Evolutionary conservation across 1,140 invertebrate genomes (phyloP), one percentile per base, ranked within the genome.

Genomic region (Acyrthosiphon pisum): DNA sequence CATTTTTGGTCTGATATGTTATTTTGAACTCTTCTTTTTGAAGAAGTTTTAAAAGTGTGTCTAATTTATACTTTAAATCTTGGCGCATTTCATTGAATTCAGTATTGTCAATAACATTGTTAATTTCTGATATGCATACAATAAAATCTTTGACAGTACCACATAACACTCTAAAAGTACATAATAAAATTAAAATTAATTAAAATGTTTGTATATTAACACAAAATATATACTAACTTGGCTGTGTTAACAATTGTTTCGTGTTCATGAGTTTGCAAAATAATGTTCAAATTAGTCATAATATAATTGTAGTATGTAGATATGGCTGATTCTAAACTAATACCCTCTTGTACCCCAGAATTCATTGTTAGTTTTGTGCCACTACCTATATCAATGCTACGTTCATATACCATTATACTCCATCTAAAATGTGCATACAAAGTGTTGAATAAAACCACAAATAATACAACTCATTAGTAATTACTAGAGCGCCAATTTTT

Each of bases 381-480:
- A 96, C 95, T 94, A 96, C 97, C 30, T 93, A 97, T 95, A 18
- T 97, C 96, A 94, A 98, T 96, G 81, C 96, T 96, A 53, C 97
- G 96, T 95, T 98, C 97, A 94, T 98, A 99, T 6, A 98, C 98
- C 98, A 99, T 98, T 94, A 99, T 98, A 94, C 98, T 98, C 98
- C 98, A 99, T 94, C 97, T 97, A 94, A 89, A 94, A 94, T 30
- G 48, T 76, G 56, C 37, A 91, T 20, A 35, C 6, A 44, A 90
- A 22, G 35, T 84, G 37, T n/a, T 81, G 7, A 93, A 48, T n/a
- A 83, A 81, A 53, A 48, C n/a, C 11, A 68, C 60, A n/a, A 14
- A 68, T 68, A 4, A 68, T 68, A n/a, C 30, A 3, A 68, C 11
- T 68, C 30, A 30, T 60, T 56, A 60, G 56, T n/a, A 11, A 68